Evolutionary conservation across 2,888 invertebrate genomes (phyloP).

Genomic region (Myopa testacea): DNA sequence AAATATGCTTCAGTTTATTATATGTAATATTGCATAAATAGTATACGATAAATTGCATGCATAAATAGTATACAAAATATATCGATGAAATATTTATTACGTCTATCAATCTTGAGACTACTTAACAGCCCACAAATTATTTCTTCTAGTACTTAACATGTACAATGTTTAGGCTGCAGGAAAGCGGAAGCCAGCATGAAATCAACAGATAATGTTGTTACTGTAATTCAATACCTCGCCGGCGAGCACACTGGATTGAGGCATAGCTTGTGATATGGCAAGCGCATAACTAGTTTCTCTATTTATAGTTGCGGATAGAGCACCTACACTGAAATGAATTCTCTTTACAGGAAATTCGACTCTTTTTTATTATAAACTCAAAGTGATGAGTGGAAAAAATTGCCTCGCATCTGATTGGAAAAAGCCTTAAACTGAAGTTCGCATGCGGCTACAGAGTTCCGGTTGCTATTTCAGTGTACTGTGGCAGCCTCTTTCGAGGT

Average conservation of each 20-base stretch:
- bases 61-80: too few species aligned
- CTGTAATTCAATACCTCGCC: slow-evolving; percentile 29
- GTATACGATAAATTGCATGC: too few species aligned
- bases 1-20: too few species aligned
- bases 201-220: not conserved
- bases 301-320: slow-evolving; percentile 13
- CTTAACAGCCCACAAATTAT: too few species aligned
- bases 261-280: not conserved
- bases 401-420: not conserved
- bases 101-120: too few species aligned
- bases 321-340: slow-evolving; percentile 26
- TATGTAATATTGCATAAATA: too few species aligned
- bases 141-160: too few species aligned
- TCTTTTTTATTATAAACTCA: slow-evolving; percentile 10
- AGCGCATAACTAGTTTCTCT: slow-evolving; percentile 9
- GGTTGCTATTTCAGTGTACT: slow-evolving; percentile 6
- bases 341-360: slow-evolving; percentile 22
- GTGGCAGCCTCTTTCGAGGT: not conserved
- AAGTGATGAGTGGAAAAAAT: too few species aligned
- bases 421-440: too few species aligned
- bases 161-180: not conserved
- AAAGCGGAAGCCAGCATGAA: not conserved
- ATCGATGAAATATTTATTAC: too few species aligned
- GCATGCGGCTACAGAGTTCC: slow-evolving; percentile 26
- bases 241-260: not conserved